Conservation (phyloP, 1,140 invertebrate genomes). For the Halictus rubicundus region DNA sequence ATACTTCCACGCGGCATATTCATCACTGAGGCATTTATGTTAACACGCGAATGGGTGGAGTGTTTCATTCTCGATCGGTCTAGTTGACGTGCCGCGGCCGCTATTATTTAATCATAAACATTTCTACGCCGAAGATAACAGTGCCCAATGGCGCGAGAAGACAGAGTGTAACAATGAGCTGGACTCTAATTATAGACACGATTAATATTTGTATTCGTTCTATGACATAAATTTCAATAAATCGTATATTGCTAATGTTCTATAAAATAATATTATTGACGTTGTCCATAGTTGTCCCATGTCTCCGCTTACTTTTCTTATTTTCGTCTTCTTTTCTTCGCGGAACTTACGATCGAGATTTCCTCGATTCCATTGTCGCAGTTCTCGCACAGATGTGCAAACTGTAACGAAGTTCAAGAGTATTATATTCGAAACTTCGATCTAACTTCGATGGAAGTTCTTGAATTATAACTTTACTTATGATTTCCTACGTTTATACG, state of each 20-base stretch:
- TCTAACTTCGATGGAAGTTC: neutral
- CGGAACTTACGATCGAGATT: neutral
- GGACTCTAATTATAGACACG: neutral
- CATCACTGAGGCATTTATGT: neutral
- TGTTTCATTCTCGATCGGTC: slow-evolving; percentile 30
- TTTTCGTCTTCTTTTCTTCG: neutral
- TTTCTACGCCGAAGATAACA: neutral
- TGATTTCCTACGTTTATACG: too few relatives aligned
- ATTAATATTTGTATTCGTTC: neutral
- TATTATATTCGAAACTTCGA: neutral
- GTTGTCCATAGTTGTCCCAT: neutral
- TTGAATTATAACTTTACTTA: neutral
- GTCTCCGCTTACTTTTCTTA: slow-evolving; percentile 20
- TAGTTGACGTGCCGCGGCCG: slow-evolving; percentile 27
- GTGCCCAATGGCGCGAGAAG: neutral
- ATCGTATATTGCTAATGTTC: neutral
- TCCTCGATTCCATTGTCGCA: neutral
- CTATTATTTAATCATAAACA: slow-evolving; percentile 44
- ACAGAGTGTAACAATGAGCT: neutral
- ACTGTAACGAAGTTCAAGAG: neutral
- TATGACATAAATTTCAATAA: neutral
- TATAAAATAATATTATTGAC: too few relatives aligned
- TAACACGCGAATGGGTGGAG: slow-evolving; percentile 1
- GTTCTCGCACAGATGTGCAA: neutral
- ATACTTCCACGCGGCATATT: neutral